Conservation (phyloP, 2,113 vertebrate genomes). For the Chloropsis hardwickii region DNA sequence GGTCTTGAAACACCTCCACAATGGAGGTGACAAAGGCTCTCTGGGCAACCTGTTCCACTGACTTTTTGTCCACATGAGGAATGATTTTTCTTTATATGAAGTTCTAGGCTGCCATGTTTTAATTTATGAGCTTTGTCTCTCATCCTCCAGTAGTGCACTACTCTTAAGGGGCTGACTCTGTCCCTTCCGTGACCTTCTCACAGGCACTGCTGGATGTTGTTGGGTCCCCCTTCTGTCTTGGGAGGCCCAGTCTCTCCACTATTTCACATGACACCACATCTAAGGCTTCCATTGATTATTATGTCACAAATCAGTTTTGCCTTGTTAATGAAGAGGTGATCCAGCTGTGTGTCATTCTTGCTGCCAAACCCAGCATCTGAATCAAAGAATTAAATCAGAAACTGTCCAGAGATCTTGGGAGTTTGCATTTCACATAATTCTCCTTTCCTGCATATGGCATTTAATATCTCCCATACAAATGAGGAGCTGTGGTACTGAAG, state of each 20-base stretch:
- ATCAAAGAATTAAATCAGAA: not conserved
- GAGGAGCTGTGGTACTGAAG: not conserved
- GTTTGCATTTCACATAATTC: not conserved
- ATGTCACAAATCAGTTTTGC: not conserved
- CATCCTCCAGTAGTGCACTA: not conserved
- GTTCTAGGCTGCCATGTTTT: not conserved
- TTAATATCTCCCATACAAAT: not conserved
- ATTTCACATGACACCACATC: not conserved
- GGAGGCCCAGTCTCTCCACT: not conserved
- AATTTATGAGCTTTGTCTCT: not conserved
- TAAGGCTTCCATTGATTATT: not conserved
- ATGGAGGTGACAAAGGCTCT: not conserved
- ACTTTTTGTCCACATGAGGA: not conserved
- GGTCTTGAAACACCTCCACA: not conserved
- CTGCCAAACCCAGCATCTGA: not conserved
- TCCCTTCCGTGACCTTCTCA: not conserved
- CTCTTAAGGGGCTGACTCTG: not conserved
- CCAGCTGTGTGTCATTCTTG: not conserved
- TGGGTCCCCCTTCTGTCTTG: not conserved
- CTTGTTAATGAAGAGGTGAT: not conserved
- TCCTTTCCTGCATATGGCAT: not conserved
- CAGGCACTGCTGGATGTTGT: not conserved
- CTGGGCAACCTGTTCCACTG: not conserved
- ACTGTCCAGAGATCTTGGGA: not conserved
- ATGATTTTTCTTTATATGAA: not conserved